phyloP scores from a whole-genome alignment of 2,113 vertebrate species.

The Sinocyclocheilus anshuiensis region DNA sequence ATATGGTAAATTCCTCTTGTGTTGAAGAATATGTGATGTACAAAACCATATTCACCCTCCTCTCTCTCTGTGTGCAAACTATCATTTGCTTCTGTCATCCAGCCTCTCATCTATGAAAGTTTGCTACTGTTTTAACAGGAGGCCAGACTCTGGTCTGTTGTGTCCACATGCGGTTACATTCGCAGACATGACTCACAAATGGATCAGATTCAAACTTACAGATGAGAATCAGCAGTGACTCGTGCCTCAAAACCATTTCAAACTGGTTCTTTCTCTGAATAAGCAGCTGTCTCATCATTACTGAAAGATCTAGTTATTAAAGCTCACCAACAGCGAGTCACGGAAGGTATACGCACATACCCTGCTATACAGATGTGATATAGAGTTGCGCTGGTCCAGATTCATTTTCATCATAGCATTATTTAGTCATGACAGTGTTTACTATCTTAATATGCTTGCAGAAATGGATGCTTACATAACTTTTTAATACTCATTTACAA shows the following conservation, averaged over 20 bases:
- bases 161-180: conserved; percentile 27
- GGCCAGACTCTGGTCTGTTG: conserved; percentile 28
- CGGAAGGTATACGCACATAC: neutral
- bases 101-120: neutral
- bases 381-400: neutral
- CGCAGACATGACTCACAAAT: conserved; percentile 52
- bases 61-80: neutral
- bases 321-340: neutral
- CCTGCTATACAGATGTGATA: neutral
- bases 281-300: conserved; percentile 1
- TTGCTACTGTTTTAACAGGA: neutral
- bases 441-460: neutral
- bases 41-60: conserved; percentile 60
- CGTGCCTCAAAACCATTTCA: conserved; percentile 15
- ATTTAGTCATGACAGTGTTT: neutral
- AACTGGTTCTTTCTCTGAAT: conserved; percentile 16
- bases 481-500: neutral
- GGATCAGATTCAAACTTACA: conserved; percentile 38
- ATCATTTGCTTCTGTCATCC: neutral
- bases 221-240: conserved; percentile 47
- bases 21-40: conserved; percentile 29
- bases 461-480: neutral
- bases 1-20: conserved; percentile 59
- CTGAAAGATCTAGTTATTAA: neutral
- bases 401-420: neutral